Conservation (phyloP, 2,888 invertebrate genomes). For the Drosophila mayaguana region DNA sequence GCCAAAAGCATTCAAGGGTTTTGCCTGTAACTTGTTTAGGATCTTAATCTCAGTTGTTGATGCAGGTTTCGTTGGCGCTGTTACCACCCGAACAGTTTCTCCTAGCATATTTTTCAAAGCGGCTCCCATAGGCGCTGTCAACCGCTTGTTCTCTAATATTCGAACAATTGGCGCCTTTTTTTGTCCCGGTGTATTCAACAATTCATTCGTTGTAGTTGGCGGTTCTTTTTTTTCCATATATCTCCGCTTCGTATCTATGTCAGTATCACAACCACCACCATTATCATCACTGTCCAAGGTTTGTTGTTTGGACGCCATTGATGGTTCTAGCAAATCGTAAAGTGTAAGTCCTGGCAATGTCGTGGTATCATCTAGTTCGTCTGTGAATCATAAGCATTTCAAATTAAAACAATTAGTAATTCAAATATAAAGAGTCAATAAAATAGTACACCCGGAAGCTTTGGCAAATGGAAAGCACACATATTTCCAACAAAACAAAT, state of each 20-base stretch:
- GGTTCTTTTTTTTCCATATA: slow-evolving; percentile 14
- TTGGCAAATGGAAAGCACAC: slow-evolving; percentile 26
- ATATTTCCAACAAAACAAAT: slow-evolving; percentile 33
- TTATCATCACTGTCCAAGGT: slow-evolving; percentile 34
- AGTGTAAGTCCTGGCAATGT: slow-evolving; percentile 78
- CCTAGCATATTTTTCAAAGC: slow-evolving; percentile 47
- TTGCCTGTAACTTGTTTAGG: slow-evolving; percentile 55
- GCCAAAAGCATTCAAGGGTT: slow-evolving; percentile 40
- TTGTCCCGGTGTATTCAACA: slow-evolving; percentile 71
- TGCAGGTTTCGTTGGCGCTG: slow-evolving; percentile 31
- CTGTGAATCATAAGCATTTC: slow-evolving; percentile 42
- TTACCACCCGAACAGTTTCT: slow-evolving; percentile 38
- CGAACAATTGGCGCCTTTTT: slow-evolving; percentile 62
- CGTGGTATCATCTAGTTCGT: slow-evolving; percentile 71
- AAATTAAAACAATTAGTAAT: background rate
- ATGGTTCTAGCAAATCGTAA: slow-evolving; percentile 77
- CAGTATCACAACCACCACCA: slow-evolving; percentile 48
- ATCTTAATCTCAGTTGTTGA: slow-evolving; percentile 60
- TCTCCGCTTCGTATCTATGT: slow-evolving; percentile 30
- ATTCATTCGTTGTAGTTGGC: slow-evolving; percentile 40
- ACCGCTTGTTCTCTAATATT: slow-evolving; percentile 68
- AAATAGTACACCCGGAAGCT: slow-evolving; percentile 30
- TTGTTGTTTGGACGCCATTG: slow-evolving; percentile 60
- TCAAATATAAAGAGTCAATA: background rate
- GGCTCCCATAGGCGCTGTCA: slow-evolving; percentile 41